Conservation (phyloP, 2,113 vertebrate genomes). For the Girardinichthys multiradiatus region DNA sequence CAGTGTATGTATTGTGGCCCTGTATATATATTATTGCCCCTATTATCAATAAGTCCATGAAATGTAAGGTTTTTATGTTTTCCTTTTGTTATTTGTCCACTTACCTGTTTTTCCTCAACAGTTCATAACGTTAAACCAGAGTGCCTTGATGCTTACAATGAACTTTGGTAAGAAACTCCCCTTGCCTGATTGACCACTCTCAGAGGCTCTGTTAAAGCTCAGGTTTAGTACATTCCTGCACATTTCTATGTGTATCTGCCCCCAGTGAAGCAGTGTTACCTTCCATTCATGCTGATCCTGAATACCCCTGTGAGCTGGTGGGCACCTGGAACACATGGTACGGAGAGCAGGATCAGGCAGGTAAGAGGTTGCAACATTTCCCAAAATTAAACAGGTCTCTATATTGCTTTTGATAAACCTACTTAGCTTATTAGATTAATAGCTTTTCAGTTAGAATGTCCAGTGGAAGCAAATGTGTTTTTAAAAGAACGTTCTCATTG, state of each 20-base stretch:
- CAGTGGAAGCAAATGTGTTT: not conserved
- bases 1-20: conserved; percentile 85
- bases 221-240: conserved; percentile 5
- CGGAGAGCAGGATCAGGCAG: conserved; percentile 98
- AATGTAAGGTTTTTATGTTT: not conserved
- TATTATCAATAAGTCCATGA: not conserved
- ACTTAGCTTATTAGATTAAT: not conserved
- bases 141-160: conserved; percentile 95
- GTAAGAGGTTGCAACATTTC: conserved; percentile 75
- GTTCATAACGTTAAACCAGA: conserved; percentile 99
- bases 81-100: not conserved
- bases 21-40: not conserved
- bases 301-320: conserved; percentile 96
- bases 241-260: conserved; percentile 18
- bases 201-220: not conserved
- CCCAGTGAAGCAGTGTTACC: conserved; percentile 90
- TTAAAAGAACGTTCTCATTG: not conserved
- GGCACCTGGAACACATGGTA: conserved; percentile 99
- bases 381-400: not conserved
- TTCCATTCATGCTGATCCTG: conserved; percentile 88
- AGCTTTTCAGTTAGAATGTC: not conserved
- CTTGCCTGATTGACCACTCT: not conserved
- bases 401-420: not conserved
- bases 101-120: conserved; percentile 66
- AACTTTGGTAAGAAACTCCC: conserved; percentile 87